phyloP scores from a whole-genome alignment of 2,888 invertebrate species.

The Caenorhabditis sp. region DNA sequence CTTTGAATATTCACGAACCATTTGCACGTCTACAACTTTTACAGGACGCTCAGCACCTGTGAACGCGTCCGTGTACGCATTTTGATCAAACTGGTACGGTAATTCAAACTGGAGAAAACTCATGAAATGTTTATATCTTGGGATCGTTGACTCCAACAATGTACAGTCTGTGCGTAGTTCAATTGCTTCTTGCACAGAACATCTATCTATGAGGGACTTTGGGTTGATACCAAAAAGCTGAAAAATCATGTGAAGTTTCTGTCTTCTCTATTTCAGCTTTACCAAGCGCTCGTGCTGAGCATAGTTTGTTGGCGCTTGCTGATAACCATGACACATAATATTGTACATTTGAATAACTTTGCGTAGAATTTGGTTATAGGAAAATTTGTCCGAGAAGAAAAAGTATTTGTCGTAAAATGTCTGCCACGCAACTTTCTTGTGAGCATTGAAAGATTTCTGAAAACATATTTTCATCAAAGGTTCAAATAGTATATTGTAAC shows the following conservation, averaged over 20 bases:
- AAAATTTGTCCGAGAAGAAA: conserved; percentile 40
- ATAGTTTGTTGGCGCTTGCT: not conserved
- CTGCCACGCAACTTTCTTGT: conserved; percentile 52
- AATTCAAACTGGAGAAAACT: conserved; percentile 1
- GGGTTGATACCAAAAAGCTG: not conserved
- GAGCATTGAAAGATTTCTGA: conserved; percentile 34
- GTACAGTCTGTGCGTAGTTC: not conserved
- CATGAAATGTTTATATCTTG: conserved; percentile 36
- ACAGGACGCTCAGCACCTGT: not conserved
- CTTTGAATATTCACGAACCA: not conserved
- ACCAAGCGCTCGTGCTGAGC: conserved; percentile 26
- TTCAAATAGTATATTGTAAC: not conserved
- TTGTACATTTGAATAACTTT: conserved; percentile 36
- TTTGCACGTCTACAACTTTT: not conserved
- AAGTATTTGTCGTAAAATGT: conserved; percentile 48
- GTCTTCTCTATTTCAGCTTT: no score
- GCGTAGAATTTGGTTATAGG: conserved; percentile 41
- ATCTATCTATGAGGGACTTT: not conserved
- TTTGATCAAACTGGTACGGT: conserved; percentile 14
- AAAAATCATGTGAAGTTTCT: no score
- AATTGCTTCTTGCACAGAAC: not conserved
- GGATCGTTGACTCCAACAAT: conserved; percentile 13
- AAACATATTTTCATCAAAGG: not conserved
- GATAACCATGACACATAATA: not conserved
- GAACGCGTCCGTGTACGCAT: not conserved